Conservation (phyloP, 2,113 vertebrate genomes). For the Grus americana region DNA sequence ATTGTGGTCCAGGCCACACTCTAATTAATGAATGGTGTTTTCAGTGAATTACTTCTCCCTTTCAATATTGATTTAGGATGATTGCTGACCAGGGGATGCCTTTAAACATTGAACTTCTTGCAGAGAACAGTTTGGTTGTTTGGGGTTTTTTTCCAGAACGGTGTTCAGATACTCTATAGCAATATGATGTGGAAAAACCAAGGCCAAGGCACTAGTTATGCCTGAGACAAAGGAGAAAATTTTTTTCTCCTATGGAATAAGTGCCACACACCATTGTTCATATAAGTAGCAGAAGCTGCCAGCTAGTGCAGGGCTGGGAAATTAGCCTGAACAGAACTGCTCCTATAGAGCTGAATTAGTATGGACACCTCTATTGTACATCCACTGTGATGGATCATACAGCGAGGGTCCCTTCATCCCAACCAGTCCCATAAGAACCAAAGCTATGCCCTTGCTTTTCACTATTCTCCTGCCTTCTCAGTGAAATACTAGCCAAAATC, state of each 20-base stretch:
- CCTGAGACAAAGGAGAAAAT: neutral
- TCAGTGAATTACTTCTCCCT: slow-evolving; percentile 4
- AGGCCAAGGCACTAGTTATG: neutral
- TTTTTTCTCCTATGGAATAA: neutral
- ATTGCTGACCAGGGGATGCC: slow-evolving; percentile 12
- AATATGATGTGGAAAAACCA: neutral
- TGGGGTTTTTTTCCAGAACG: neutral
- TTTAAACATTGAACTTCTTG: slow-evolving; percentile 3
- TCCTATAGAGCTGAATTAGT: neutral
- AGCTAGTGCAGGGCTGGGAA: neutral
- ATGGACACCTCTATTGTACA: neutral
- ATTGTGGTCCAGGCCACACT: neutral
- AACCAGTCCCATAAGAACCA: neutral
- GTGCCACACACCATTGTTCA: neutral
- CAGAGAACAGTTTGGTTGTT: neutral
- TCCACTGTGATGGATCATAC: neutral
- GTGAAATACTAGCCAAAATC: neutral
- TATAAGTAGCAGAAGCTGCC: neutral
- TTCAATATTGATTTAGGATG: slow-evolving; percentile 41
- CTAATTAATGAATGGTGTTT: slow-evolving; percentile 36
- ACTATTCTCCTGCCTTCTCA: neutral
- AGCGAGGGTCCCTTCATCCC: neutral
- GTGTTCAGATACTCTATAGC: neutral
- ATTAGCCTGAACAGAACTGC: neutral
- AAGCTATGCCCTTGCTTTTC: neutral